phyloP scores from a whole-genome alignment of 2,888 invertebrate genomes.

The Perdita meconis region DNA sequence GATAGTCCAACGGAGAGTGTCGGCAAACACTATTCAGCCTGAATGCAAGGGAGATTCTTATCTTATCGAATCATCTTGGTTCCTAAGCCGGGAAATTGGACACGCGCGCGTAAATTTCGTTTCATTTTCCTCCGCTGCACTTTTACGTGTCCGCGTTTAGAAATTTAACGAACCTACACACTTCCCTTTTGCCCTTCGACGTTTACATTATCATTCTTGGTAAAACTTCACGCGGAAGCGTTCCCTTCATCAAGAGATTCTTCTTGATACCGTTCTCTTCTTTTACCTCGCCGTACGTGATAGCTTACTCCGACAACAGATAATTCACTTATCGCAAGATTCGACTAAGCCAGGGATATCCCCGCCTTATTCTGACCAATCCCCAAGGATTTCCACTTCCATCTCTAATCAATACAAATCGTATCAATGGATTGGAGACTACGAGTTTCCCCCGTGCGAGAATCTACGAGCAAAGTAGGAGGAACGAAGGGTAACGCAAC shows the following conservation, averaged over 20 bases:
- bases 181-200: neutral
- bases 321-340: slow-evolving; percentile 48
- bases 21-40: slow-evolving; percentile 55
- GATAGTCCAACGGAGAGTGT: slow-evolving; percentile 31
- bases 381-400: slow-evolving; percentile 26
- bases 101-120: slow-evolving; percentile 34
- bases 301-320: slow-evolving; percentile 3
- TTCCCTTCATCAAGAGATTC: neutral
- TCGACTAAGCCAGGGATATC: slow-evolving; percentile 16
- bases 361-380: slow-evolving; percentile 18
- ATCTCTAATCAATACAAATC: slow-evolving; percentile 64
- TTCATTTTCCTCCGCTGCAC: slow-evolving; percentile 25
- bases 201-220: no score
- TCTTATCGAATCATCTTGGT: slow-evolving; percentile 57
- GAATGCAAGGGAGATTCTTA: slow-evolving; percentile 39
- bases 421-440: slow-evolving; percentile 42
- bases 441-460: neutral
- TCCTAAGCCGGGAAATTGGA: slow-evolving; percentile 48
- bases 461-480: neutral
- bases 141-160: neutral
- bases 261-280: neutral
- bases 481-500: neutral
- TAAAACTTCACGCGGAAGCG: no score
- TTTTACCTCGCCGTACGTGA: neutral
- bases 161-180: slow-evolving; percentile 2